phyloP scores from a whole-genome alignment of 1,140 invertebrate species.

The Neomicropteryx cornuta region DNA sequence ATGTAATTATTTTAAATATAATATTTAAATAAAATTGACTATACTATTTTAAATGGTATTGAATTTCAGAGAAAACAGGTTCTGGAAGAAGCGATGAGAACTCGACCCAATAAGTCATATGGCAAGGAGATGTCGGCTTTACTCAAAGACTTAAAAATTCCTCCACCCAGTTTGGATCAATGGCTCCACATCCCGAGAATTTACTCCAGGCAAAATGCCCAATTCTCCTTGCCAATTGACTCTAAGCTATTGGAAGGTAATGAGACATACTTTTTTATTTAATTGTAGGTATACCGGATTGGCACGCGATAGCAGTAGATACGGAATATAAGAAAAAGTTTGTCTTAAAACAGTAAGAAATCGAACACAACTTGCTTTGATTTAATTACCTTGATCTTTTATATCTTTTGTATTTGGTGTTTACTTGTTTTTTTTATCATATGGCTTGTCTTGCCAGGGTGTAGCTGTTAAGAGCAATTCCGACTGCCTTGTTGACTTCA shows the following conservation, averaged over 20 bases:
- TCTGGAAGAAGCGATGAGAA: slow-evolving; percentile 51
- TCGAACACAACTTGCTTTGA: too few relatives aligned
- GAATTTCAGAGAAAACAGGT: slow-evolving; percentile 41
- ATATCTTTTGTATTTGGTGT: too few relatives aligned
- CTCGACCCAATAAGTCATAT: slow-evolving; percentile 27
- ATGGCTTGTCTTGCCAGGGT: too few relatives aligned
- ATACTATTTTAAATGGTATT: slow-evolving; percentile 5
- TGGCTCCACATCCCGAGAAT: slow-evolving; percentile 48
- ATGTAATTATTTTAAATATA: slow-evolving; percentile 6
- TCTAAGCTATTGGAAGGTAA: slow-evolving; percentile 42
- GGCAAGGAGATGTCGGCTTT: slow-evolving; percentile 28
- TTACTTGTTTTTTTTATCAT: too few relatives aligned
- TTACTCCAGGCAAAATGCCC: slow-evolving; percentile 49
- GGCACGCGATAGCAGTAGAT: too few relatives aligned
- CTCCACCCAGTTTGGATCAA: slow-evolving; percentile 31
- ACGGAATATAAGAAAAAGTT: too few relatives aligned
- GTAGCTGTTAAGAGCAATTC: too few relatives aligned
- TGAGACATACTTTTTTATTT: slow-evolving; percentile 5
- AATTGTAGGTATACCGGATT: too few relatives aligned
- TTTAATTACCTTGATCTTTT: too few relatives aligned
- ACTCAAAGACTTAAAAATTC: slow-evolving; percentile 19
- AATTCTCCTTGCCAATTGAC: slow-evolving; percentile 53
- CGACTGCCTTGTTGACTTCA: too few relatives aligned
- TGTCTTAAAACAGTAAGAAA: too few relatives aligned
- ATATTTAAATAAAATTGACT: slow-evolving; percentile 4